Base-by-base conservation (phyloP, 1,140 invertebrate species). In the Paraescarpia echinospica region DNA sequence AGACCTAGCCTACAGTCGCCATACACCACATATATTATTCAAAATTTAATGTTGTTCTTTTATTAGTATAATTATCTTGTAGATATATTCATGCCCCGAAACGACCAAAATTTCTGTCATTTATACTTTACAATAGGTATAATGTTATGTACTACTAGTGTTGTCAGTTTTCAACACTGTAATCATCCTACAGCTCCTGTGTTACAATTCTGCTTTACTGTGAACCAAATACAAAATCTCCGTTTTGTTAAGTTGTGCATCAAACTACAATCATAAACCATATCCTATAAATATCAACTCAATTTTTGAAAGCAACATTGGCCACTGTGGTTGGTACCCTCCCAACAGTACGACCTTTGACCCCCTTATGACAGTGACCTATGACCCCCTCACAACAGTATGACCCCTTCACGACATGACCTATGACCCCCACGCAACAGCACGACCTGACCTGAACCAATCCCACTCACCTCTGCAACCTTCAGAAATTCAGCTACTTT, bases 401-500 rank as follows among this genome's bases (percentile, higher is more conserved):
- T 6, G 41, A 41, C 12, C 4, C 41, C 41, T 4, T 41, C 41
- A 41, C 41, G 12, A 41, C 41, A 41, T 41, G 41, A 41, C 41
- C 4, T 41, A 4, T 41, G 41, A 41, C 41, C 41, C 59, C 59
- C 48, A 14, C 22, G 18, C 22, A 18, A 77, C 59, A 77, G 22
- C 22, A 31, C 22, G 59, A 90, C 35, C 35, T 90, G 89, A 90
- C 89, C 89, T 6, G 33, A 90, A 18, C 34, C 33, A 34, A n/a
- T 90, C 89, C 35, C 89, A 33, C 95, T 95, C 95, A 98, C 98
- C 97, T 99, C 98, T 77, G 98, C 98, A 90, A 99, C 98, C 97
- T 99, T 99, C 12, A 99, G 97, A 96, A 99, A 99, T 97, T 99
- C 99, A 92, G 98, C 98, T 89, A 99, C 99, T 96, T 98, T 97